Evolutionary conservation across 1,140 invertebrate genomes (phyloP), one percentile per base, ranked within the genome.

Genomic region (Panulirus ornatus): DNA sequence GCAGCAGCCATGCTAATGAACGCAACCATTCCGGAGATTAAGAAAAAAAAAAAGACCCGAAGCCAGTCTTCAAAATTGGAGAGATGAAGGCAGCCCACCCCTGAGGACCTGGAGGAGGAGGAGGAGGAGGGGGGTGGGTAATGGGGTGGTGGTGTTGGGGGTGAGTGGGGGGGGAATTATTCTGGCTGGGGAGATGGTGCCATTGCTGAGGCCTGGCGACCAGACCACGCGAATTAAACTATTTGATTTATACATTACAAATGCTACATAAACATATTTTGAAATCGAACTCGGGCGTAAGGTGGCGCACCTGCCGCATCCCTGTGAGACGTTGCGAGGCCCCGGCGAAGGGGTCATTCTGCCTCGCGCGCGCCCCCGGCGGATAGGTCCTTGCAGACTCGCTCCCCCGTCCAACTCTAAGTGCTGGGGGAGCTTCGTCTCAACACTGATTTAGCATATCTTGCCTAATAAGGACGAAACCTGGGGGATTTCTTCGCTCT

Each of bases 191-290:
- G n/a, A n/a, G n/a, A 36, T 75, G 73, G 73, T 75, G 73, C 73
- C 73, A 75, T n/a, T 75, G 42, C 27, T 75, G 58, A 66, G 38
- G 54, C 22, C n/a, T 47, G 82, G 1, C 27, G 38, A 84, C 36
- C 58, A 84, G 42, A 84, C 58, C 42, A 30, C 40, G 40, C 38
- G 73, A 87, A 87, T 87, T 78, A 87, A 87, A 87, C 47, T 63
- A 87, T 87, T 76, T 87, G 84, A 87, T 87, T 87, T 87, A 87
- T 87, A 79, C 73, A 87, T 87, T 87, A 87, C 84, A 87, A 87
- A 87, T 79, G 84, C 84, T 87, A 87, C 84, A 87, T 87, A 87
- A 78, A 87, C 84, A 87, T 87, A 78, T 87, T 87, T 76, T 66
- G 73, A 66, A 78, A n/a, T 47, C 34, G 16, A 40, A 30, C 8